Evolutionary conservation across 2,113 vertebrate species (phyloP).

Genomic region (Oceanodroma tethys): DNA sequence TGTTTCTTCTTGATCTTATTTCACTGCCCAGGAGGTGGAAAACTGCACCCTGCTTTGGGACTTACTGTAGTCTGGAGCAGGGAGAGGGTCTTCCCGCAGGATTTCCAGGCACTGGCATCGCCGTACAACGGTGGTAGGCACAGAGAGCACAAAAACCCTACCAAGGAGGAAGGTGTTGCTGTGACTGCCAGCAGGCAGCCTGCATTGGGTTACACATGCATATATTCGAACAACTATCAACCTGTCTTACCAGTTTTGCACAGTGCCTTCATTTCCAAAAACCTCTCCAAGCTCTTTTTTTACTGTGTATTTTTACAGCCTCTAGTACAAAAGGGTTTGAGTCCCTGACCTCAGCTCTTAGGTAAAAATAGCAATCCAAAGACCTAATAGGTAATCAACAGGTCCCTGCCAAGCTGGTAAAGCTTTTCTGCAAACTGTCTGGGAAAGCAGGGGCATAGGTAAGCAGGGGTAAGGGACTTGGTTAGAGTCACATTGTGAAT

Average conservation of each 20-base stretch:
- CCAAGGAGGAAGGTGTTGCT: not conserved
- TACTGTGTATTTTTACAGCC: not conserved
- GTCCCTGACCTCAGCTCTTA: not conserved
- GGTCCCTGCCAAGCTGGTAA: not conserved
- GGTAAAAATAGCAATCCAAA: not conserved
- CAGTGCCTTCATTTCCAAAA: not conserved
- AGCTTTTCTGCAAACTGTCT: not conserved
- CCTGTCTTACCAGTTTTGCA: not conserved
- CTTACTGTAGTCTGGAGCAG: no score
- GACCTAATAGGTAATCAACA: not conserved
- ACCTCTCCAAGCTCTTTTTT: not conserved
- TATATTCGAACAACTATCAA: not conserved
- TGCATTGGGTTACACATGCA: not conserved
- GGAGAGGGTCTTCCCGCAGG: not conserved
- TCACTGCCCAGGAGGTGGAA: not conserved
- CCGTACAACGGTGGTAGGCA: accelerated
- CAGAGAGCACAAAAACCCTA: not conserved
- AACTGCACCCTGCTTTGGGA: not conserved
- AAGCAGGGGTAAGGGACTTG: not conserved
- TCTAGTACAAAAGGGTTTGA: not conserved
- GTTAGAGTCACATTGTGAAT: not conserved
- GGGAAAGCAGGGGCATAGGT: not conserved
- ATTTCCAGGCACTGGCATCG: not conserved
- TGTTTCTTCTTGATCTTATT: not conserved
- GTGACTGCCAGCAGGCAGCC: not conserved